These are phyloP conservation scores for Chrysodeixis includens DNA, from an alignment of 2,888 invertebrate species.

Conservation along the genomic window DNA sequence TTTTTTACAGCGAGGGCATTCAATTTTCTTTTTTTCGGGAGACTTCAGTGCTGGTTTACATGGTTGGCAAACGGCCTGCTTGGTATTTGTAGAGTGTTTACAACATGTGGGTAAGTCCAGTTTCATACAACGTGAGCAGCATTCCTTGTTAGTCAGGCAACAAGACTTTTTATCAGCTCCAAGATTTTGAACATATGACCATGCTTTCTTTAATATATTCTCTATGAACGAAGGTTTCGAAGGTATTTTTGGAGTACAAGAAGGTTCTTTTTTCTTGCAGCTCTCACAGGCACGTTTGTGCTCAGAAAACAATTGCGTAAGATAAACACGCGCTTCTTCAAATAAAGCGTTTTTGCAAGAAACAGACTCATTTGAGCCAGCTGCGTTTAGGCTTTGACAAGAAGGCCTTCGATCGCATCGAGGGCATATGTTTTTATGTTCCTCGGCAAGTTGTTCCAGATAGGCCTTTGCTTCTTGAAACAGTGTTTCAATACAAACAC, in stretches of 20 bases:
- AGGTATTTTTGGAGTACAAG: conserved; percentile 7
- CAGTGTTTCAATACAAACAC: neutral
- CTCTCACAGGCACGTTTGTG: conserved; percentile 26
- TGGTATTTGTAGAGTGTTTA: neutral
- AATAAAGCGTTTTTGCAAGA: conserved; percentile 21
- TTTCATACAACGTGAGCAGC: neutral
- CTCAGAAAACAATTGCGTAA: conserved; percentile 13
- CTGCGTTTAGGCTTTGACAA: neutral
- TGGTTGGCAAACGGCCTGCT: neutral
- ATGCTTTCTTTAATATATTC: conserved; percentile 30
- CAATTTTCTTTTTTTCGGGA: neutral
- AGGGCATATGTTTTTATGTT: neutral
- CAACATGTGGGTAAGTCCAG: neutral
- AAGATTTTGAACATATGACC: conserved; percentile 23
- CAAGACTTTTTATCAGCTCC: neutral
- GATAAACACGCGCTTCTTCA: conserved; percentile 17
- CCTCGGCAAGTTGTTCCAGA: neutral
- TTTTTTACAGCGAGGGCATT: neutral
- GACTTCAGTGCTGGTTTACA: neutral
- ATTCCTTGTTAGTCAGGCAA: neutral
- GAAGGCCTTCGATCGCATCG: neutral
- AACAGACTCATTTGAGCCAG: neutral
- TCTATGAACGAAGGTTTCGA: conserved; percentile 12
- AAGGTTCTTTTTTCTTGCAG: conserved; percentile 12
- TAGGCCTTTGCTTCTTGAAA: neutral